These are phyloP conservation scores for Enteromius mattozi DNA, from an alignment of 2,797 vertebrate species.

Conservation along the genomic window DNA sequence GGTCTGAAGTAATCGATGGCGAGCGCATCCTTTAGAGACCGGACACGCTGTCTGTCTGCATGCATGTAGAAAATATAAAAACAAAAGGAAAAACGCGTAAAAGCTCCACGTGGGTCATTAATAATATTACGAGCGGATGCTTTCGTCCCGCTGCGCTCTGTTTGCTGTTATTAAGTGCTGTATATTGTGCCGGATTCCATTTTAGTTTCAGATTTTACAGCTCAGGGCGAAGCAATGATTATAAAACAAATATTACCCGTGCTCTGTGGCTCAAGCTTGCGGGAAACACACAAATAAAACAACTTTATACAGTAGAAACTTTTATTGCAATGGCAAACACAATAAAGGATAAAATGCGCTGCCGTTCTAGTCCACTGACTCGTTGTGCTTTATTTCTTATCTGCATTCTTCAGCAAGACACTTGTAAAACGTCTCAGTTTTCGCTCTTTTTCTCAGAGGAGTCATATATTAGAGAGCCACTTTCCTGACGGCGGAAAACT, in stretches of 20 bases:
- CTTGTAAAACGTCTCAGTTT: conserved; percentile 49
- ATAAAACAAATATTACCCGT: conserved; percentile 39
- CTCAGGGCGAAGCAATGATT: conserved; percentile 31
- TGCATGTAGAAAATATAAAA: conserved; percentile 1
- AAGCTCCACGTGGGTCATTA: neutral
- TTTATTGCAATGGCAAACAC: conserved; percentile 48
- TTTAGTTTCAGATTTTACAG: conserved; percentile 43
- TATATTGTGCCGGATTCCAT: conserved; percentile 41
- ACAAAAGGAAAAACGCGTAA: conserved; percentile 29
- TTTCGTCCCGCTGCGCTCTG: conserved; percentile 9
- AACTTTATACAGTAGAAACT: conserved; percentile 51
- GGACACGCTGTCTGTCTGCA: conserved; percentile 44
- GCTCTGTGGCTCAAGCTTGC: conserved; percentile 33
- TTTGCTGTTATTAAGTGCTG: conserved; percentile 45
- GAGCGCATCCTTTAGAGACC: conserved; percentile 51
- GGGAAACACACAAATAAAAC: conserved; percentile 50
- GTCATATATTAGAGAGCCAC: conserved; percentile 43
- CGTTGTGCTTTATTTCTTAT: conserved; percentile 44
- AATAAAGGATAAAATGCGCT: conserved; percentile 25
- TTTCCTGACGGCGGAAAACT: conserved; percentile 50
- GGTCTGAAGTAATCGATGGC: conserved; percentile 63
- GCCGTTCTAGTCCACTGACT: conserved; percentile 2
- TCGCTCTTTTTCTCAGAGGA: conserved; percentile 31
- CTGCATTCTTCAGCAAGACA: conserved; percentile 47
- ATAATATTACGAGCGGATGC: conserved; percentile 19